These are phyloP conservation scores for Thyatira batis DNA, from an alignment of 2,888 invertebrate species.

Conservation along the genomic window DNA sequence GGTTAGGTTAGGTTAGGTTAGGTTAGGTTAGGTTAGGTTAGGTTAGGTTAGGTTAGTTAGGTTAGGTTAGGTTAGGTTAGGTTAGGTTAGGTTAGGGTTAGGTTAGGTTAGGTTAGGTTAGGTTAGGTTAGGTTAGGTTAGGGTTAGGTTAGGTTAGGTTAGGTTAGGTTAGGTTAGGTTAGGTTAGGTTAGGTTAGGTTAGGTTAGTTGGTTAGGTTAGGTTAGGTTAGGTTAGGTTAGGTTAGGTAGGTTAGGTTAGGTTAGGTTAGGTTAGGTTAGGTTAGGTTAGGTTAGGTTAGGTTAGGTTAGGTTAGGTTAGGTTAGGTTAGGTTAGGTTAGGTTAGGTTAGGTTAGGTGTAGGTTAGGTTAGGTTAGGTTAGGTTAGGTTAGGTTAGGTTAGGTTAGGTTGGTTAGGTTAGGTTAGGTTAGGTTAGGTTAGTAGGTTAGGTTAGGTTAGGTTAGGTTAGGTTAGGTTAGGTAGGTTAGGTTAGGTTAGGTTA, in stretches of 20 bases:
- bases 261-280: no score
- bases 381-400: conserved; percentile 16
- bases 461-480: conserved; percentile 21
- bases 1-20: conserved; percentile 23
- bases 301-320: background rate
- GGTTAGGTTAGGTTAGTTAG: conserved; percentile 18
- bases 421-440: conserved; percentile 15
- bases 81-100: conserved; percentile 25
- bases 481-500: conserved; percentile 19
- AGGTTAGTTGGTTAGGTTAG: no score
- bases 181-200: no score
- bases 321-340: conserved; percentile 16
- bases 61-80: conserved; percentile 17
- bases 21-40: conserved; percentile 19
- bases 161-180: no score
- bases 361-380: conserved; percentile 12
- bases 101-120: conserved; percentile 24
- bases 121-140: conserved; percentile 23
- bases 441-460: conserved; percentile 22
- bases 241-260: no score
- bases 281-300: no score
- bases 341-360: conserved; percentile 13
- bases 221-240: no score
- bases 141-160: conserved; percentile 26
- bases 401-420: conserved; percentile 16